Conservation (phyloP, 2,888 invertebrate genomes). For the Rhagonycha fulva region DNA sequence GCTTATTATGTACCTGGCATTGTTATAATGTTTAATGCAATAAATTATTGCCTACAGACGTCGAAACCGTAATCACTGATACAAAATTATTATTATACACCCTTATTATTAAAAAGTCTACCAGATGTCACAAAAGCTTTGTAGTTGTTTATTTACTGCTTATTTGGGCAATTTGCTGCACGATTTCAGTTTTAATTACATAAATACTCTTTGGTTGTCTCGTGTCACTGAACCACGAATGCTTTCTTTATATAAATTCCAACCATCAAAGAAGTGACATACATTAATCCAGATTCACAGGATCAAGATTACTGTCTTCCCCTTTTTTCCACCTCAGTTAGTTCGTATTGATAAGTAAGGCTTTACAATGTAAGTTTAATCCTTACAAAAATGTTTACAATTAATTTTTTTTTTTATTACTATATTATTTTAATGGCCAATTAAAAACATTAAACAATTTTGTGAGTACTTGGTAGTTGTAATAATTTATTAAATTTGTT, state of each 20-base stretch:
- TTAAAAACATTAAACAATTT: no score
- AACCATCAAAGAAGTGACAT: conserved; percentile 20
- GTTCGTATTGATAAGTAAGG: conserved; percentile 20
- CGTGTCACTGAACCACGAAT: conserved; percentile 24
- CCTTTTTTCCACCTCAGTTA: conserved; percentile 28
- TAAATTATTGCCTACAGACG: not conserved
- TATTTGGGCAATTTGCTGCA: conserved; percentile 13
- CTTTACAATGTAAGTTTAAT: not conserved
- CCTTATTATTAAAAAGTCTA: not conserved
- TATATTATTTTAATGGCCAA: not conserved
- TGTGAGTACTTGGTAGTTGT: not conserved
- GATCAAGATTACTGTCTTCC: conserved; percentile 33
- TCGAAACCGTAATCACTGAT: not conserved
- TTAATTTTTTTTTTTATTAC: not conserved
- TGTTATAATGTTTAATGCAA: not conserved
- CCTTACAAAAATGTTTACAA: not conserved
- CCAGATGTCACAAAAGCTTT: conserved; percentile 6
- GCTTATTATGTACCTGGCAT: not conserved
- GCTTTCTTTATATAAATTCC: conserved; percentile 21
- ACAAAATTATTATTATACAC: not conserved
- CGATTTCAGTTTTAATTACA: conserved; percentile 15
- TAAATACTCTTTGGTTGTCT: conserved; percentile 15
- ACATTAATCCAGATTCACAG: conserved; percentile 28
- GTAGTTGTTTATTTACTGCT: not conserved
- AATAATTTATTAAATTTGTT: not conserved